phyloP scores from a whole-genome alignment of 1,140 invertebrate species.

The Ostrea edulis region DNA sequence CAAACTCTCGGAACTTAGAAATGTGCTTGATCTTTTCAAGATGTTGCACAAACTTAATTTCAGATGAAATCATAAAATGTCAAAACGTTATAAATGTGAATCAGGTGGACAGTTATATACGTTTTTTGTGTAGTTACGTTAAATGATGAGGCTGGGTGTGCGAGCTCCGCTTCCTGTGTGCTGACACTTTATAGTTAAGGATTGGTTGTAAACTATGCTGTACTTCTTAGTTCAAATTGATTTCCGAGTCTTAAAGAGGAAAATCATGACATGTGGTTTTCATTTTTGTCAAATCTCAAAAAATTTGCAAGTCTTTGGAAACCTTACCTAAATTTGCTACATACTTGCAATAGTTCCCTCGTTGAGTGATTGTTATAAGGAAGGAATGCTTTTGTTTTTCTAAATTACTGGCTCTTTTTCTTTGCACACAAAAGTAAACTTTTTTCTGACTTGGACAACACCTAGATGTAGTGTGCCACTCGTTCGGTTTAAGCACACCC shows the following conservation, averaged over 20 bases:
- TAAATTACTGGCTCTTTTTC: background rate
- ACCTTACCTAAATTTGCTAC: background rate
- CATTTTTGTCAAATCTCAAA: conserved; percentile 33
- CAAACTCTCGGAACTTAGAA: background rate
- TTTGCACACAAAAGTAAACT: background rate
- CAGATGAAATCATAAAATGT: conserved; percentile 16
- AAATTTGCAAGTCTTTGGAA: conserved; percentile 11
- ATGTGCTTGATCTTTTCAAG: background rate
- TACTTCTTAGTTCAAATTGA: conserved; percentile 15
- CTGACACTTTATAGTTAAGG: conserved; percentile 3
- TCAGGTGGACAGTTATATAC: background rate
- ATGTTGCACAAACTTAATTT: conserved; percentile 5
- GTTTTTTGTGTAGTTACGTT: conserved; percentile 4
- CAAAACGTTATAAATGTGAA: conserved; percentile 25
- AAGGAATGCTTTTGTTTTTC: background rate
- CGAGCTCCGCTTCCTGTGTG: background rate
- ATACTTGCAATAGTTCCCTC: background rate
- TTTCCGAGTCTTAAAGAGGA: conserved; percentile 20
- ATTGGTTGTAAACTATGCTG: background rate
- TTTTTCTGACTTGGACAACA: background rate
- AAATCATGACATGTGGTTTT: conserved; percentile 30
- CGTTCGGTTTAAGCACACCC: background rate
- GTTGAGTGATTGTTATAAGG: background rate
- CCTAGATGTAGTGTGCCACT: background rate
- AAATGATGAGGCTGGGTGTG: conserved; percentile 24